Base-by-base conservation (phyloP, 2,888 invertebrate species). In the Seira sanloemensis region DNA sequence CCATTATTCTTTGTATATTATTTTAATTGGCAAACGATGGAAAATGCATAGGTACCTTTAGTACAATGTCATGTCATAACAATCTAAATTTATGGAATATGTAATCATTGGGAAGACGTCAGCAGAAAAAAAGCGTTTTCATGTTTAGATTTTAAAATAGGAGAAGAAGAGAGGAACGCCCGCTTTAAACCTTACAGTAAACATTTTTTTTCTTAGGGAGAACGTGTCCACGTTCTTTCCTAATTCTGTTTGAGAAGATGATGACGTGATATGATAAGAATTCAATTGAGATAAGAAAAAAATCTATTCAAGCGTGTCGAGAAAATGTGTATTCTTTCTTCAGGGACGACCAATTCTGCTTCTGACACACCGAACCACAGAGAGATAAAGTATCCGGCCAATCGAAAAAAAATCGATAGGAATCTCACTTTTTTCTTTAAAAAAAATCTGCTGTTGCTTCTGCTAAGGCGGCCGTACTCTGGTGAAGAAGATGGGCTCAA, bases 181-280 rank as follows among this genome's bases (percentile, higher is more conserved):
- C 23, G 19, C 21, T 21, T 21, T 21, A 62, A 62, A 21, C n/a
- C 50, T 50, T 50, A 50, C 37, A 37, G 37, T 12, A 37, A 4
- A 58, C 19, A 62, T 62, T 62, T 62, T 62, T 62, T 21, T n/a
- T 62, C 62, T 23, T 62, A 62, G 21, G 21, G 21, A 21, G 21
- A 62, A 62, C 62, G 19, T 62, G 62, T 23, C 21, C 62, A 21
- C 19, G 62, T 21, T 58, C n/a, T 23, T 62, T 23, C n/a, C 62
- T 21, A 62, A 62, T 62, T 62, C 62, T 62, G 62, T 62, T 62
- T 62, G 62, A 62, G 21, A 21, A 23, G 21, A 62, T 62, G 62
- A 62, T 62, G 21, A 16, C 21, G 21, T 62, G 62, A 62, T 62
- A 62, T 62, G 62, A 62, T 62, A 62, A 62, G 62, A 62, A 62